Conservation (phyloP, 2,888 invertebrate genomes). For the Aporophyla nigra region DNA sequence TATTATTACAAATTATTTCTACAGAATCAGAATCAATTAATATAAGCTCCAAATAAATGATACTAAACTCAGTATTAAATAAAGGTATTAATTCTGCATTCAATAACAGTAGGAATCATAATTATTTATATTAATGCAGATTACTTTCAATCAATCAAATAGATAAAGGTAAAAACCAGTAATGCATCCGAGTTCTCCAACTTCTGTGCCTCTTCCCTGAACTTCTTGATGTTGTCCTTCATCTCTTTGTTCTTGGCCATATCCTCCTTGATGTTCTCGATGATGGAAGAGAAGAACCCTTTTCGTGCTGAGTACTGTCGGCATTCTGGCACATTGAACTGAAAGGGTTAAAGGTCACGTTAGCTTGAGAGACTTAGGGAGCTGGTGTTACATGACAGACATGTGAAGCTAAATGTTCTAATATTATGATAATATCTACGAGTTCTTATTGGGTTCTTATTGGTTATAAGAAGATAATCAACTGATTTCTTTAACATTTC, state of each 20-base stretch:
- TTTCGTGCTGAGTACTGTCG: slow-evolving; percentile 86
- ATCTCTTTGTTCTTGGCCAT: slow-evolving; percentile 99
- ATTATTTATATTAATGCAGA: neutral
- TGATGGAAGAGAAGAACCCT: slow-evolving; percentile 96
- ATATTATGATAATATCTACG: neutral
- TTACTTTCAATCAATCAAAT: neutral
- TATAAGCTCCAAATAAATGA: neutral
- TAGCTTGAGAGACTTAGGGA: neutral
- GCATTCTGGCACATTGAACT: slow-evolving; percentile 83
- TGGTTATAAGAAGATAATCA: neutral
- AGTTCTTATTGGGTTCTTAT: neutral
- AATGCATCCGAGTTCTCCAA: slow-evolving; percentile 99
- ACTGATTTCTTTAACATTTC: neutral
- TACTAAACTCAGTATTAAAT: too few relatives aligned
- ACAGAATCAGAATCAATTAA: neutral
- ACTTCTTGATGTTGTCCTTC: slow-evolving; percentile 99
- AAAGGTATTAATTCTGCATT: neutral
- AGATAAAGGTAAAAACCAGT: slow-evolving; percentile 84
- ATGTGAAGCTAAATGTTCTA: neutral
- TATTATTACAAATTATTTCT: neutral
- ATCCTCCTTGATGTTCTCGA: slow-evolving; percentile 98
- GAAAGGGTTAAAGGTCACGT: slow-evolving; percentile 47
- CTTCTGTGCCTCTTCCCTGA: slow-evolving; percentile 98
- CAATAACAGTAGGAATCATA: neutral
- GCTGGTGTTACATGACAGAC: neutral